Percentiles rank a stretch among this genome's conserved stretches.
phyloP scores from a whole-genome alignment of 2,888 invertebrate species.

The Drosophila tanythrix region DNA sequence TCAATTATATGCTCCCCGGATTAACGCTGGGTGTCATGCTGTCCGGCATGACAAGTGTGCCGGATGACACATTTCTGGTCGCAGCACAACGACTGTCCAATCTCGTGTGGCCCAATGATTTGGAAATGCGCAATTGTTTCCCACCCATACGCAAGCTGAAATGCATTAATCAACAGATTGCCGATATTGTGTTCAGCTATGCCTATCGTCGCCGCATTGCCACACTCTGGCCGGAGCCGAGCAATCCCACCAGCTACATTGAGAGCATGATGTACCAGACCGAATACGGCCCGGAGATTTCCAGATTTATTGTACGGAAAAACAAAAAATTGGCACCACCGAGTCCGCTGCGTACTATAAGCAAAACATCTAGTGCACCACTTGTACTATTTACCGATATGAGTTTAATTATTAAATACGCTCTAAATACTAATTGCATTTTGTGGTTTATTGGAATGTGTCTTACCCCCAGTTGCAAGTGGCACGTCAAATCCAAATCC shows the following conservation, averaged over 20 bases:
- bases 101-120: conserved; percentile 65
- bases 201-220: conserved; percentile 60
- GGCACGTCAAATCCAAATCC: conserved; percentile 17
- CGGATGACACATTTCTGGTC: conserved; percentile 63
- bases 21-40: conserved; percentile 54
- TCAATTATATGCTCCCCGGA: conserved; percentile 44
- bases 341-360: conserved; percentile 46
- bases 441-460: conserved; percentile 5
- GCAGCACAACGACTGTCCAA: conserved; percentile 57
- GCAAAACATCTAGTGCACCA: conserved; percentile 27
- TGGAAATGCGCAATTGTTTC: conserved; percentile 53
- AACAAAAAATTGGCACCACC: conserved; percentile 41
- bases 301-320: conserved; percentile 31
- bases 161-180: conserved; percentile 51
- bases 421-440: conserved; percentile 20
- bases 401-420: conserved; percentile 25
- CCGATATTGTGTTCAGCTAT: conserved; percentile 52
- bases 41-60: conserved; percentile 55
- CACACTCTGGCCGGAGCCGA: conserved; percentile 64
- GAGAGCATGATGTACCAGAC: conserved; percentile 25
- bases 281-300: neutral
- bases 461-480: conserved; percentile 2
- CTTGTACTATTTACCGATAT: conserved; percentile 1
- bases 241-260: conserved; percentile 51
- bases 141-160: conserved; percentile 57